Base-by-base conservation (phyloP, 2,113 vertebrate genomes). In the Elanoides forficatus region DNA sequence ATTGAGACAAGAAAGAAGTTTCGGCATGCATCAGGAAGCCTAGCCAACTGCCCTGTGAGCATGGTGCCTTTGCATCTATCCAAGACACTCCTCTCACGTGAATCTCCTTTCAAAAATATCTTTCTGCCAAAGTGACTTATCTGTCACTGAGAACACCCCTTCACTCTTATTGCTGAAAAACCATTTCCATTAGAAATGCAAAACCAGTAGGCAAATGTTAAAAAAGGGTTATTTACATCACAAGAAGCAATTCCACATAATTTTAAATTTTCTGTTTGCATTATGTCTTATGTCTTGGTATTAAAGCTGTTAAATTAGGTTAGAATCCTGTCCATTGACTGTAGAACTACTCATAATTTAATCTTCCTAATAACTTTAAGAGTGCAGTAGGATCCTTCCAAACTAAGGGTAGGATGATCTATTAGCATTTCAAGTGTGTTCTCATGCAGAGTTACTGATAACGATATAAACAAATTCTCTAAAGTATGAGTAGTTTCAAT, bases 291-390 rank as follows among this genome's bases (percentile, higher is more conserved):
- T 22, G 40, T 56, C 78, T 43, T 67, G 30, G 60, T 81, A 90
- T 48, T 75, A 82, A 81, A 81, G 55, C 65, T 2, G 1, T 65
- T 91, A 90, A 90, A 91, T 94, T 79, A 91, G 58, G 36, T 94
- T 94, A 91, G 76, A 89, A 88, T 85, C n/a, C 42, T 85, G 70
- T 60, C 87, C 73, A 85, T 38, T 96, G 56, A 94, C 81, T 83
- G 67, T 48, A 92, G 45, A 95, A 83, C 79, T 73, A 38, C 82
- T 82, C 53, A 75, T 85, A 68, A 93, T 82, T 94, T 72, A 85
- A 90, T 90, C 70, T 91, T 58, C 53, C 56, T 93, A 94, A 87
- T 85, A 93, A 74, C 52, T 48, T 93, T 89, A 90, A 84, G 40
- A 90, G 58, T 76, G 67, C 79, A 62, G 81, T 25, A 82, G 70